Percentiles rank a stretch among this genome's conserved stretches.
Conservation (phyloP, 2,888 invertebrate genomes). For the Phaonia tiefii region DNA sequence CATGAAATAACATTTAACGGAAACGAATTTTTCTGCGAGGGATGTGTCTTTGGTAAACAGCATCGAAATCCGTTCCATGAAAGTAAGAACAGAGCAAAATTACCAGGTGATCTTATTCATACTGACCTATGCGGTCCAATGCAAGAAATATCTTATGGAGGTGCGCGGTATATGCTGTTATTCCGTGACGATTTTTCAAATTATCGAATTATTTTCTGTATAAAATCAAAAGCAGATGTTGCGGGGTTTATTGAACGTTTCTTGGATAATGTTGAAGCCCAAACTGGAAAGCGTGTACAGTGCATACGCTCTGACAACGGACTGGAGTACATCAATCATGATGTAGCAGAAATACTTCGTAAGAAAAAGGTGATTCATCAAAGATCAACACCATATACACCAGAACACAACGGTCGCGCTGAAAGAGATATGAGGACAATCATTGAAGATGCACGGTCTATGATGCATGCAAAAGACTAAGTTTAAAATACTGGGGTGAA, state of each 20-base stretch:
- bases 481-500: slow-evolving; percentile 74
- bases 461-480: no score
- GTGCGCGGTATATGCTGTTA: not conserved
- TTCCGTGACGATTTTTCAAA: slow-evolving; percentile 24
- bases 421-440: slow-evolving; percentile 14
- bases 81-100: slow-evolving; percentile 56
- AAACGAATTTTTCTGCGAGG: slow-evolving; percentile 64
- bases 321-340: no score
- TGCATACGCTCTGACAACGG: no score
- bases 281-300: no score
- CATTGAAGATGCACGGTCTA: slow-evolving; percentile 17
- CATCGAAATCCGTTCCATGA: slow-evolving; percentile 60
- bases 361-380: no score
- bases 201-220: slow-evolving; percentile 49
- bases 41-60: slow-evolving; percentile 68
- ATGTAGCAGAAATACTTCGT: no score
- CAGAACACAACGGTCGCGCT: not conserved
- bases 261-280: no score
- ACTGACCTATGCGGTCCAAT: slow-evolving; percentile 67
- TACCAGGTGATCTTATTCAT: not conserved
- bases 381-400: slow-evolving; percentile 16
- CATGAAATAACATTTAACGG: slow-evolving; percentile 57
- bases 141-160: not conserved
- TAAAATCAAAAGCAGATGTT: slow-evolving; percentile 45
- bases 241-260: no score